phyloP scores from a whole-genome alignment of 2,113 vertebrate genomes.

The Melanotaenia duboulayi region DNA sequence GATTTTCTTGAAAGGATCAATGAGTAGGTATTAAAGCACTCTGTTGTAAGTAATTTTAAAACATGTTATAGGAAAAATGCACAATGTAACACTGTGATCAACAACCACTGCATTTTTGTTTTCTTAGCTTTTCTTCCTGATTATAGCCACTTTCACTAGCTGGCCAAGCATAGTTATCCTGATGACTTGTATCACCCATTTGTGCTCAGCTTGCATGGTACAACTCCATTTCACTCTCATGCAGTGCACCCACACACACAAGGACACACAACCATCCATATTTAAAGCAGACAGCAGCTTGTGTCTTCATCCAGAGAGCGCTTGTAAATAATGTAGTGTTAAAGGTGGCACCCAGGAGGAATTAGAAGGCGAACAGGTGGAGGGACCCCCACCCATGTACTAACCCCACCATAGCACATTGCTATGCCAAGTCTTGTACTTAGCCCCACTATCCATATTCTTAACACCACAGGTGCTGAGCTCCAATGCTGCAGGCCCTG shows the following conservation, averaged over 20 bases:
- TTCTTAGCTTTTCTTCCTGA: background rate
- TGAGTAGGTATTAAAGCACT: too few species aligned
- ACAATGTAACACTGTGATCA: background rate
- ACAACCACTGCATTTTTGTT: background rate
- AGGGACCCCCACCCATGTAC: slow-evolving; percentile 39
- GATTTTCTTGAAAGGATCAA: too few species aligned
- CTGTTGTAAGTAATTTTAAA: too few species aligned
- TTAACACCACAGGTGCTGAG: slow-evolving; percentile 76
- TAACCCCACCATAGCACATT: slow-evolving; percentile 42
- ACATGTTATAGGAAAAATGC: too few species aligned
- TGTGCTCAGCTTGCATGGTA: background rate
- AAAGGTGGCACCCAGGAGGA: slow-evolving; percentile 76
- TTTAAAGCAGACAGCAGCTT: slow-evolving; percentile 71
- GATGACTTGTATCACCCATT: background rate
- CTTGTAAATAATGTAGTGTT: slow-evolving; percentile 85
- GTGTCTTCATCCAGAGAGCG: slow-evolving; percentile 68
- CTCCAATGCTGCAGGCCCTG: slow-evolving; percentile 45
- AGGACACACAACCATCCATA: slow-evolving; percentile 34
- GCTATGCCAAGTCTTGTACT: slow-evolving; percentile 55
- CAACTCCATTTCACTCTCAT: slow-evolving; percentile 10
- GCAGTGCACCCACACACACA: background rate
- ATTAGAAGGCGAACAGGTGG: slow-evolving; percentile 76
- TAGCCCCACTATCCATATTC: slow-evolving; percentile 38
- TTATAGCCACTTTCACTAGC: too few species aligned
- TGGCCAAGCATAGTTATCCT: background rate